Evolutionary conservation across 2,797 vertebrate genomes (phyloP).

Genomic region (Eidolon dupreanum): DNA sequence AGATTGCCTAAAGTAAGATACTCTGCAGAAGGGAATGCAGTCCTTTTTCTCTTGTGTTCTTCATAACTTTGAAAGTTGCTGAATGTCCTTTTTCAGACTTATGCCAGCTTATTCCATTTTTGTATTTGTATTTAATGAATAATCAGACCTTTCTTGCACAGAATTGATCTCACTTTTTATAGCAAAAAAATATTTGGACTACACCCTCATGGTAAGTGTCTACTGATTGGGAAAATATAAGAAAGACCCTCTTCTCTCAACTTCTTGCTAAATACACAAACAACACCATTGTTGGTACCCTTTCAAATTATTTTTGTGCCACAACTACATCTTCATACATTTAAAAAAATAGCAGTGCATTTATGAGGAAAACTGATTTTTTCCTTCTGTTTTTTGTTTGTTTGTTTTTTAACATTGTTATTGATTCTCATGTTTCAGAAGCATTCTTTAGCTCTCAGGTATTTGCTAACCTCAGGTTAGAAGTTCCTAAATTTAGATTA

Average conservation of each 20-base stretch:
- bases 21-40: not conserved
- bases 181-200: not conserved
- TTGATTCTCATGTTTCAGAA: not conserved
- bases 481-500: not conserved
- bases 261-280: not conserved
- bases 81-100: constrained; percentile 28
- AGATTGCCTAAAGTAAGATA: constrained; percentile 47
- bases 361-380: not conserved
- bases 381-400: not conserved
- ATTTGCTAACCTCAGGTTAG: not conserved
- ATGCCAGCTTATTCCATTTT: not conserved
- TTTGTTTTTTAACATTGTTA: not conserved
- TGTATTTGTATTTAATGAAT: not conserved
- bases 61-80: constrained; percentile 17
- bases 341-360: not conserved
- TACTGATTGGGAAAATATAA: not conserved
- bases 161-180: not conserved
- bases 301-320: not conserved
- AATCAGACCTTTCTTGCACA: not conserved
- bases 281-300: not conserved
- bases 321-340: not conserved
- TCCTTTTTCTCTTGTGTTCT: constrained; percentile 35
- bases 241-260: not conserved
- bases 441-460: not conserved
- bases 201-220: not conserved